Base-by-base conservation (phyloP, 2,797 vertebrate genomes). In the Coregonus sp. region DNA sequence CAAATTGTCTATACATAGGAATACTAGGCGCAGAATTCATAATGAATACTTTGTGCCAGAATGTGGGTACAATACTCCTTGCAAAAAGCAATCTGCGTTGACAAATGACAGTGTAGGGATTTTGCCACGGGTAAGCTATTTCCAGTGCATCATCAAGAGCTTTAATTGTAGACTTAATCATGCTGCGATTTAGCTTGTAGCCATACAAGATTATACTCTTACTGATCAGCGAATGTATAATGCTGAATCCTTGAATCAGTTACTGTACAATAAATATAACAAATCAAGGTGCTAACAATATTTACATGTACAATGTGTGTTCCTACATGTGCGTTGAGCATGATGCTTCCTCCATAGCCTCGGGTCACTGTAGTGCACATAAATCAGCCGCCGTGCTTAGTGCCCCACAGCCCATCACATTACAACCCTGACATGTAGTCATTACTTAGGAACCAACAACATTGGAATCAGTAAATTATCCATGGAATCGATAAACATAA, bases 391-490 rank as follows among this genome's bases (percentile, higher is more conserved):
- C n/a, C 29, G 63, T 33, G 63, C 14, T 16, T 15, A 73, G 79
- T 70, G 77, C 77, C 83, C 18, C 5, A 16, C 12, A 84, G 83
- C 83, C 79, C 29, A n/a, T 84, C 82, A 66, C 73, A 82, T 90
- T 78, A 76, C 80, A 52, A 33, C 14, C 40, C 15, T 83, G 86
- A 86, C 88, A 72, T 67, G 78, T 76, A 81, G 81, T 84, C 82
- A 51, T 91, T 91, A 84, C 81, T 86, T 80, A 65, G 76, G 83
- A 78, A 84, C 85, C 84, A 33, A 89, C 89, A 86, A 90, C 86
- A 77, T 83, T 18, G 78, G 85, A 89, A 90, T 90, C 85, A 87
- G 89, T 92, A 89, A 91, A 89, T 91, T 90, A 91, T 88, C 87
- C 76, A 80, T 85, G 72, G 81, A 86, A 90, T 91, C 85, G 81